Percentiles rank a stretch among this genome's conserved stretches.
These are phyloP conservation scores for Zosterops pallidus DNA, from an alignment of 2,113 vertebrate genomes.

Conservation along the genomic window DNA sequence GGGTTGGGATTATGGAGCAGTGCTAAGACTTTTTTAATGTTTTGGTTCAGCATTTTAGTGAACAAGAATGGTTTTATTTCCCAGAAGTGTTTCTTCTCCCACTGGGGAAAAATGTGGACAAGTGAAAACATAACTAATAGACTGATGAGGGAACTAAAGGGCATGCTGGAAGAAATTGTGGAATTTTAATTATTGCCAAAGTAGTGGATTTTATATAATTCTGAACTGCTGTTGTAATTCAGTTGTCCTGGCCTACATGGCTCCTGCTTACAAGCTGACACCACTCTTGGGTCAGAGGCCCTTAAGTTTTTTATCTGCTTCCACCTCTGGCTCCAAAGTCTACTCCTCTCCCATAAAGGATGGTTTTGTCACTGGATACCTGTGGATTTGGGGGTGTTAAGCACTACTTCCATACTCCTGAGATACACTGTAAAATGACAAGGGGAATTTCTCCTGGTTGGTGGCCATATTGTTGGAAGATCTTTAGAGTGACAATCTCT, in stretches of 20 bases:
- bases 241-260: neutral
- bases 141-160: neutral
- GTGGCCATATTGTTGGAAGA: neutral
- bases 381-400: rapidly evolving
- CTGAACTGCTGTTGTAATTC: neutral
- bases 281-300: neutral
- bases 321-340: neutral
- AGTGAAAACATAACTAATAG: neutral
- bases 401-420: neutral
- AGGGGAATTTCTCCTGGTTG: neutral
- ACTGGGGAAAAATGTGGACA: neutral
- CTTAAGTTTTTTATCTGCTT: neutral
- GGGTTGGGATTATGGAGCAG: neutral
- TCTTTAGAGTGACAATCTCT: neutral
- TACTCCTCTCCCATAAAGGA: neutral
- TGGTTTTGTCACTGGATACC: neutral
- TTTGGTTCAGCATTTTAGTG: constrained; percentile 12
- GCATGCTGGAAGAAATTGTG: neutral
- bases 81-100: neutral
- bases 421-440: neutral
- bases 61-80: neutral
- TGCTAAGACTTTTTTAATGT: neutral
- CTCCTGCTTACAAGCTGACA: neutral
- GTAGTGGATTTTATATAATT: neutral
- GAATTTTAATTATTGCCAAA: neutral